These are phyloP conservation scores for Drosophila hawaiiensis DNA, from an alignment of 2,888 invertebrate genomes.

Conservation along the genomic window DNA sequence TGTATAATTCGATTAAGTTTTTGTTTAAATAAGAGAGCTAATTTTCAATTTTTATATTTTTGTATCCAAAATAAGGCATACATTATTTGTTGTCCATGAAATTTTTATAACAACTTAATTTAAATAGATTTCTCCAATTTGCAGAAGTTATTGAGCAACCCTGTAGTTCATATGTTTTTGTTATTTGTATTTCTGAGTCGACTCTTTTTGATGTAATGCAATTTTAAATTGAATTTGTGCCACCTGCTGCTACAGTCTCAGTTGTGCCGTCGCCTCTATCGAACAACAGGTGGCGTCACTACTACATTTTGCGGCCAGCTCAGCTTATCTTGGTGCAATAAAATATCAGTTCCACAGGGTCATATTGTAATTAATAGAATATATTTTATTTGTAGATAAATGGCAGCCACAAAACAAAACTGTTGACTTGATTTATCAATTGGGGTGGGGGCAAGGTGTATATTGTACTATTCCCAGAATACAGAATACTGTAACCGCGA, in stretches of 20 bases:
- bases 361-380: conserved; percentile 68
- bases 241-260: conserved; percentile 53
- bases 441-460: neutral
- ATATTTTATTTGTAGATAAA: conserved; percentile 55
- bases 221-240: conserved; percentile 74
- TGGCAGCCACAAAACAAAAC: conserved; percentile 21
- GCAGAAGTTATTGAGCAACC: conserved; percentile 7
- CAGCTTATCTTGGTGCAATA: conserved; percentile 46
- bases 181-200: neutral
- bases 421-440: conserved; percentile 31
- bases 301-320: conserved; percentile 1
- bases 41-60: neutral
- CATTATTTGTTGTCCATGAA: neutral
- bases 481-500: neutral
- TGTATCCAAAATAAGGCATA: neutral
- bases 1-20: neutral
- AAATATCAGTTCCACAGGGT: conserved; percentile 44
- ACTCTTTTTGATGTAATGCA: conserved; percentile 42
- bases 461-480: conserved; percentile 5
- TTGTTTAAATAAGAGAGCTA: neutral
- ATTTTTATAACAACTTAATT: neutral
- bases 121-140: neutral
- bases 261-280: neutral
- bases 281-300: conserved; percentile 70
- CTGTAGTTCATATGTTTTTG: conserved; percentile 7